These are phyloP conservation scores for Agriopis aurantiaria DNA, from an alignment of 2,888 invertebrate genomes.

Conservation along the genomic window DNA sequence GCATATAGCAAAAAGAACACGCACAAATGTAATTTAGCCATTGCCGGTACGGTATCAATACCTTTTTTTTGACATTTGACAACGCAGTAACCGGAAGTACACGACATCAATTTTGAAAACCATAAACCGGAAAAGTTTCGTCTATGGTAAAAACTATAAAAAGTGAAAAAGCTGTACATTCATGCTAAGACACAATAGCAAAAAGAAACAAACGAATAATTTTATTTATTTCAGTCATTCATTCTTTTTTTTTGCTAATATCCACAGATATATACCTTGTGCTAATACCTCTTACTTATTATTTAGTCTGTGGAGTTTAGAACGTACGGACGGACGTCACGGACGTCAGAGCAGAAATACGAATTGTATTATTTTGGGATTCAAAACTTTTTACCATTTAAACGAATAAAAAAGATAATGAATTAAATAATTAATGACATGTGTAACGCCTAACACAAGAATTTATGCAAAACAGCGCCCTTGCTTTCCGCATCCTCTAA, in stretches of 20 bases:
- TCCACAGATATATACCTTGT: no score
- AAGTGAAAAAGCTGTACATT: slow-evolving; percentile 9
- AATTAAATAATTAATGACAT: background rate
- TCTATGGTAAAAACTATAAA: slow-evolving; percentile 25
- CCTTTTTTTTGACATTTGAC: slow-evolving; percentile 56
- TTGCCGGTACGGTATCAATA: slow-evolving; percentile 75
- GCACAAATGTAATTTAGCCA: slow-evolving; percentile 71
- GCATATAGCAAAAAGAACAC: slow-evolving; percentile 69
- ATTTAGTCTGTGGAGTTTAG: background rate
- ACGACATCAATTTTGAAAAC: slow-evolving; percentile 64
- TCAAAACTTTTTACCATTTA: background rate
- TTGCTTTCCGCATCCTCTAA: slow-evolving; percentile 15
- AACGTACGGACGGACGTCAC: background rate
- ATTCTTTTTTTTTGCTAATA: background rate
- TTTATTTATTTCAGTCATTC: background rate
- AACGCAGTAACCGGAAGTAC: slow-evolving; percentile 78
- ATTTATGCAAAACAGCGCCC: background rate
- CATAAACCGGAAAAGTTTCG: slow-evolving; percentile 49
- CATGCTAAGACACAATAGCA: background rate
- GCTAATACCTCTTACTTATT: background rate
- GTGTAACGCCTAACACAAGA: background rate
- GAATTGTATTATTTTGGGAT: background rate
- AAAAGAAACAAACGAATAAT: background rate
- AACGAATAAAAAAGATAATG: background rate
- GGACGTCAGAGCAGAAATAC: background rate